A percentile compares a stretch with the other conserved stretches of the same genome.
These are phyloP conservation scores for Rhombomys opimus DNA, from an alignment of 2,113 vertebrate genomes.

Conservation along the genomic window DNA sequence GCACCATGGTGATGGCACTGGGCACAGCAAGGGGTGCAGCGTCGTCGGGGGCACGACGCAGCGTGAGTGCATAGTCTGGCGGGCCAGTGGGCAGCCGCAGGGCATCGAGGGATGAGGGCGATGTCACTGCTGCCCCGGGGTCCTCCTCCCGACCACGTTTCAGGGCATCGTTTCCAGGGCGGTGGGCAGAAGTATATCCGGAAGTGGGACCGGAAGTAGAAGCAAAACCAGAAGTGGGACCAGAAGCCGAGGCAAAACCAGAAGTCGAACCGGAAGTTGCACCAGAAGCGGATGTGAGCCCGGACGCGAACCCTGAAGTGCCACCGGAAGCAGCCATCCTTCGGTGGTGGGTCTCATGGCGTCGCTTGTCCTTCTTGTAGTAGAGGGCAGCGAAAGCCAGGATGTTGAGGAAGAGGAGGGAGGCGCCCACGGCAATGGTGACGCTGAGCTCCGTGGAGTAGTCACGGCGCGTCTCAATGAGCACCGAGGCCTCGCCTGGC, in stretches of 20 bases:
- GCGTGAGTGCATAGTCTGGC: constrained; percentile 95
- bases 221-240: too few relatives aligned
- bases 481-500: constrained; percentile 81
- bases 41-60: constrained; percentile 96
- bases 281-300: too few relatives aligned
- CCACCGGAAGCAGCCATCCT: too few relatives aligned
- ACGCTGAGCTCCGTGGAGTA: neutral
- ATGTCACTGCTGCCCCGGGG: too few relatives aligned
- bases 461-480: constrained; percentile 94
- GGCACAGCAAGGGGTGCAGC: constrained; percentile 77
- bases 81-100: constrained; percentile 89
- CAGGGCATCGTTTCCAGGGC: constrained; percentile 77
- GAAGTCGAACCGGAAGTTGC: too few relatives aligned
- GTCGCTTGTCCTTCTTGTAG: constrained; percentile 81
- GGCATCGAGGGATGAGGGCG: too few relatives aligned
- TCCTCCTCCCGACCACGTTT: too few relatives aligned
- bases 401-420: neutral
- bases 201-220: too few relatives aligned
- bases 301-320: fast-evolving
- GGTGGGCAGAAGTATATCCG: too few relatives aligned
- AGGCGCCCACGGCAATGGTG: neutral
- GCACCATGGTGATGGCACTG: constrained; percentile 87
- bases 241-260: too few relatives aligned
- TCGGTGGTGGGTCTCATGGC: constrained; percentile 93
- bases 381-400: neutral